Conservation (phyloP, 2,113 vertebrate species). For the Ptyas mucosa region DNA sequence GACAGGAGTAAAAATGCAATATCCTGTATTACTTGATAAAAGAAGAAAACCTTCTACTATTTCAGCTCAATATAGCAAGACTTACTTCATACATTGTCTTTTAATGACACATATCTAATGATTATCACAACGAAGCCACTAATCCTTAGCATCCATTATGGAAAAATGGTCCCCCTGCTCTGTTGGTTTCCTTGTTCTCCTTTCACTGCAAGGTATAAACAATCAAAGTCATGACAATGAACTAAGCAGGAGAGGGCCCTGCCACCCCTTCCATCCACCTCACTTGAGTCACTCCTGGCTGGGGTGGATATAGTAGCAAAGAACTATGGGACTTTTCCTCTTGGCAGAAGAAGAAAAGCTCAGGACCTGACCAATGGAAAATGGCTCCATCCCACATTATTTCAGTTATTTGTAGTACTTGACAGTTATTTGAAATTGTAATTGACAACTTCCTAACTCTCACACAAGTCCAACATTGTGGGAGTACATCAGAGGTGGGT, state of each 20-base stretch:
- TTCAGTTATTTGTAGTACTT: background rate
- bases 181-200: background rate
- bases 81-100: constrained; percentile 14
- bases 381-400: background rate
- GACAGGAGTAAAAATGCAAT: constrained; percentile 15
- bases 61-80: constrained; percentile 7
- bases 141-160: background rate
- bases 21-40: constrained; percentile 34
- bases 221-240: background rate
- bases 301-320: background rate
- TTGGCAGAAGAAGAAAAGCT: background rate
- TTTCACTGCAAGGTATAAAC: background rate
- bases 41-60: background rate
- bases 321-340: background rate
- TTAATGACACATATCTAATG: constrained; percentile 29
- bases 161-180: background rate
- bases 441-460: background rate
- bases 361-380: background rate
- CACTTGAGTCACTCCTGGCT: background rate
- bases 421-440: background rate
- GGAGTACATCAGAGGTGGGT: background rate
- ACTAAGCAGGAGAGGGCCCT: background rate
- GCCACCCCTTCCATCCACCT: background rate
- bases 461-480: background rate
- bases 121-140: background rate